Conservation (phyloP, 1,140 invertebrate genomes). For the Spodoptera frugiperda region DNA sequence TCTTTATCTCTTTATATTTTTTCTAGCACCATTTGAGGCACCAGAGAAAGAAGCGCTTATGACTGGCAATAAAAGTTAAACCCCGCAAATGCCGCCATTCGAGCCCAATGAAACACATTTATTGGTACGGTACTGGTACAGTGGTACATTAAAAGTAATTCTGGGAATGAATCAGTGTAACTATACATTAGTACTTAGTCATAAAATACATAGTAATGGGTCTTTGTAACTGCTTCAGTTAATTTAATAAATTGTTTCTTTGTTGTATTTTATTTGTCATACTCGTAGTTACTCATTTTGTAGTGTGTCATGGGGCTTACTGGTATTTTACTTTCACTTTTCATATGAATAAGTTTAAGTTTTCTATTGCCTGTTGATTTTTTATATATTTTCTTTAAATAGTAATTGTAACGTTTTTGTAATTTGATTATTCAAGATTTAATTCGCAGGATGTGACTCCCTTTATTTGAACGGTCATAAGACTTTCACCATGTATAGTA, state of each 20-base stretch:
- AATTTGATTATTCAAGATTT: no score
- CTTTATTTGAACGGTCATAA: no score
- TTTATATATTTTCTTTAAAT: no score
- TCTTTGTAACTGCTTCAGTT: neutral
- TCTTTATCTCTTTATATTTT: neutral
- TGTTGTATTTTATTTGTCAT: neutral
- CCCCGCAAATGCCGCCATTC: slow-evolving; percentile 15
- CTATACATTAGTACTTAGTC: neutral
- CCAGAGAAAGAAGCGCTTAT: neutral
- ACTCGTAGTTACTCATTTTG: neutral
- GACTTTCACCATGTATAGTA: no score
- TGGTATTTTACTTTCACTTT: no score
- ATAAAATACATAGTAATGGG: neutral
- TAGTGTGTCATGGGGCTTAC: no score
- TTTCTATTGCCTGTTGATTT: no score
- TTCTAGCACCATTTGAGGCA: slow-evolving; percentile 1
- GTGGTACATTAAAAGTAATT: slow-evolving; percentile 2
- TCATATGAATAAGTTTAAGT: no score
- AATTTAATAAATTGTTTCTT: neutral
- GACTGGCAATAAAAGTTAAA: slow-evolving; percentile 19
- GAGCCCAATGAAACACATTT: neutral
- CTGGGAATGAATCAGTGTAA: neutral
- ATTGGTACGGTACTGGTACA: neutral
- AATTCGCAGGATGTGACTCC: no score
- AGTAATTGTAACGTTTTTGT: no score